These are phyloP conservation scores for Syngnathoides biaculeatus DNA, from an alignment of 2,113 vertebrate genomes.

Conservation along the genomic window DNA sequence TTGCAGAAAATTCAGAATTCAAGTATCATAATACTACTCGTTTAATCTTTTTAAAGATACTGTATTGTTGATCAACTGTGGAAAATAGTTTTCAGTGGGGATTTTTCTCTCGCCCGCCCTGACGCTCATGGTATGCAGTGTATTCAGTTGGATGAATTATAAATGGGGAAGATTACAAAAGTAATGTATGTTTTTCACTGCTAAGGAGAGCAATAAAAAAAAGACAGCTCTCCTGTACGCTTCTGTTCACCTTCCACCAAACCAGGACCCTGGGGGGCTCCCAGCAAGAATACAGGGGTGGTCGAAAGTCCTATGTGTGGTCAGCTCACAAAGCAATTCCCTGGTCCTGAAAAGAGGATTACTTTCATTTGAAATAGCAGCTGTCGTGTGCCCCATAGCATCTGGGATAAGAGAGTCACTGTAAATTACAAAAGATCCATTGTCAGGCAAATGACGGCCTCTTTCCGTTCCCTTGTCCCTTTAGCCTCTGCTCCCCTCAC, in stretches of 20 bases:
- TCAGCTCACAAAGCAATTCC: slow-evolving; percentile 73
- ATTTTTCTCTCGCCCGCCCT: too few relatives aligned
- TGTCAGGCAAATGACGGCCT: slow-evolving; percentile 37
- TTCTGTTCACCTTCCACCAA: slow-evolving; percentile 18
- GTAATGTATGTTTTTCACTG: slow-evolving; percentile 35
- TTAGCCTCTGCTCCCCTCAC: slow-evolving; percentile 29
- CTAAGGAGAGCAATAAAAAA: slow-evolving; percentile 37
- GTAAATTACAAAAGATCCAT: slow-evolving; percentile 51
- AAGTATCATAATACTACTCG: too few relatives aligned
- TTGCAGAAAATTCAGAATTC: too few relatives aligned
- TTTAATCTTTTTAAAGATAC: too few relatives aligned
- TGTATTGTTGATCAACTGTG: too few relatives aligned
- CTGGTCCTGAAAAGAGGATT: slow-evolving; percentile 72
- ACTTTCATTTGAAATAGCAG: slow-evolving; percentile 74
- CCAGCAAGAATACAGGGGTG: slow-evolving; percentile 66
- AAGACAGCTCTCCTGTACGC: slow-evolving; percentile 11
- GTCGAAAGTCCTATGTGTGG: slow-evolving; percentile 66
- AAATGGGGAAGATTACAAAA: slow-evolving; percentile 4
- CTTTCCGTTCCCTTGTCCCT: neutral
- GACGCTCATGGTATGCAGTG: slow-evolving; percentile 9
- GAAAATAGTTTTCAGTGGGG: too few relatives aligned
- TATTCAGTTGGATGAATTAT: slow-evolving; percentile 6
- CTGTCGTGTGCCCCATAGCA: slow-evolving; percentile 44
- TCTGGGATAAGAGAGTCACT: slow-evolving; percentile 55
- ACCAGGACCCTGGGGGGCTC: slow-evolving; percentile 40